Percentiles rank a stretch among this genome's conserved stretches.
Evolutionary conservation across 2,888 invertebrate species (phyloP).

Genomic region (Sinohyriopsis cumingii): DNA sequence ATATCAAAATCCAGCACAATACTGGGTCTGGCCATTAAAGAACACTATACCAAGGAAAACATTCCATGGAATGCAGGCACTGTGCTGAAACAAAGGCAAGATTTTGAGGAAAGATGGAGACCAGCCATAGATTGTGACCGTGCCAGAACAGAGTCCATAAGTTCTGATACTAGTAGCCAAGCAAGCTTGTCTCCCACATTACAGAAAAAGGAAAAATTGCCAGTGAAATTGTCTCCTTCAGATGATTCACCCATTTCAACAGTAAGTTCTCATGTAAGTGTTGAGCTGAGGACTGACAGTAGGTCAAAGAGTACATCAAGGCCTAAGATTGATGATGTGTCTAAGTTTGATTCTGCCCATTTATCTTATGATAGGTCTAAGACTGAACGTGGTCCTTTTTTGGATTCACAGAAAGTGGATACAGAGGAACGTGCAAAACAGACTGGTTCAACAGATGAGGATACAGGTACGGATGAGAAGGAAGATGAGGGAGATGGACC

Average conservation of each 20-base stretch:
- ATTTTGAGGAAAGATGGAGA: constrained; percentile 76
- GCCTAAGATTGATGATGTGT: too few relatives aligned
- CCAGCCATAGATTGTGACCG: too few relatives aligned
- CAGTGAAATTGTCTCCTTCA: not conserved
- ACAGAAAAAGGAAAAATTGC: not conserved
- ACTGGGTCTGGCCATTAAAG: constrained; percentile 11
- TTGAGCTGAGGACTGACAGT: too few relatives aligned
- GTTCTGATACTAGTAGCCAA: not conserved
- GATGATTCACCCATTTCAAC: not conserved
- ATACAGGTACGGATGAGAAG: not conserved
- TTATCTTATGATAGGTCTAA: not conserved
- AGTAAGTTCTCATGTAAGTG: too few relatives aligned
- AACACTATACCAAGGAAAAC: constrained; percentile 76
- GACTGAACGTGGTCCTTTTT: not conserved
- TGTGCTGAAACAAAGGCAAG: constrained; percentile 77
- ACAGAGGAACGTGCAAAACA: too few relatives aligned
- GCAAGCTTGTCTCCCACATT: not conserved
- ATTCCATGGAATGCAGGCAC: constrained; percentile 81
- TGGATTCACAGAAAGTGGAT: too few relatives aligned
- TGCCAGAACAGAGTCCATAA: too few relatives aligned
- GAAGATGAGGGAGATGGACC: too few relatives aligned
- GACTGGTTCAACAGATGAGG: not conserved
- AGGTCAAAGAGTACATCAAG: too few relatives aligned
- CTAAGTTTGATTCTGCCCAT: too few relatives aligned
- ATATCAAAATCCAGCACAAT: not conserved